These are phyloP conservation scores for Lithobates pipiens DNA, from an alignment of 2,797 vertebrate species.

Conservation along the genomic window DNA sequence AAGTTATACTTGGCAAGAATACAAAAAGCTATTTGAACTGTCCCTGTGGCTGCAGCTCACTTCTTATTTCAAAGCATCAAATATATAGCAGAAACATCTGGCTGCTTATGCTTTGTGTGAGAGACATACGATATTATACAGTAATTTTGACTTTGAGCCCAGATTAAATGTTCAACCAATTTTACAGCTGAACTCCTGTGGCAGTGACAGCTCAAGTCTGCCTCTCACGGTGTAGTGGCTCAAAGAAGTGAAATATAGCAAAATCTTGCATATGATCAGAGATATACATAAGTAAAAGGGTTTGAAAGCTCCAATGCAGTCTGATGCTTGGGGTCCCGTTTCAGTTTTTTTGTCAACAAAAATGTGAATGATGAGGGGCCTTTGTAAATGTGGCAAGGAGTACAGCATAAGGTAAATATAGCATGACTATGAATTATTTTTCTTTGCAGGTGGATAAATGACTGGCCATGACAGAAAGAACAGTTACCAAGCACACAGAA, in stretches of 20 bases:
- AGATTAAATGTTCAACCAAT: conserved; percentile 38
- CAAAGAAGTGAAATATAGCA: neutral
- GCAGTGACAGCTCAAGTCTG: conserved; percentile 9
- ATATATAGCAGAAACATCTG: conserved; percentile 54
- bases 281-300: neutral
- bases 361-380: conserved; percentile 8
- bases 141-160: conserved; percentile 35
- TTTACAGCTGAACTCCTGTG: conserved; percentile 42
- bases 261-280: neutral
- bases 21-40: conserved; percentile 37
- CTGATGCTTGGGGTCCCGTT: neutral
- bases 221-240: neutral
- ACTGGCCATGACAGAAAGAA: no score
- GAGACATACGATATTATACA: conserved; percentile 37
- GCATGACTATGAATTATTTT: neutral
- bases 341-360: conserved; percentile 33
- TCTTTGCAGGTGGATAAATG: neutral
- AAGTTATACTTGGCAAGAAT: conserved; percentile 41
- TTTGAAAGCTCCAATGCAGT: neutral
- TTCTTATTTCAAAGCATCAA: conserved; percentile 48
- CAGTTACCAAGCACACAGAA: no score
- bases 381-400: neutral
- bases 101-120: conserved; percentile 7
- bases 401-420: neutral
- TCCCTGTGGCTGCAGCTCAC: conserved; percentile 43